Percentiles rank a stretch among this genome's conserved stretches.
Conservation (phyloP, 2,797 vertebrate species). For the Periparus ater region DNA sequence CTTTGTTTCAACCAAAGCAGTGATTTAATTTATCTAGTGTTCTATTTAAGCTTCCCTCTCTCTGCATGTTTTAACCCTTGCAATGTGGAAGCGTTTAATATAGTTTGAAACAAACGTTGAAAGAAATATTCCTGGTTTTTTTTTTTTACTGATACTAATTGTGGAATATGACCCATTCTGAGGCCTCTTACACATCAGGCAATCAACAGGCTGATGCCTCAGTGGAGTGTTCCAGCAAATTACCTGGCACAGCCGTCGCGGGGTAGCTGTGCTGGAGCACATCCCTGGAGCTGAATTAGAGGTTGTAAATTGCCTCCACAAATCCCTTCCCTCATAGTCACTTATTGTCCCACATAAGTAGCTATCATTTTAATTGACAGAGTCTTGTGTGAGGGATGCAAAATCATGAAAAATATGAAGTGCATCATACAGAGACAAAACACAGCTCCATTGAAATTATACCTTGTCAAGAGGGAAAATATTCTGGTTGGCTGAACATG, state of each 20-base stretch:
- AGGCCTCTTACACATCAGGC: conserved; percentile 45
- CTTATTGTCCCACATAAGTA: conserved; percentile 65
- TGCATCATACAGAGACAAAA: conserved; percentile 41
- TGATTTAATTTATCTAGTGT: not conserved
- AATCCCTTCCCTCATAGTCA: conserved; percentile 55
- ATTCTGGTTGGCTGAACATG: conserved; percentile 47
- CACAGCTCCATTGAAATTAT: conserved; percentile 46
- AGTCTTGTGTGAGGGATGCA: conserved; percentile 43
- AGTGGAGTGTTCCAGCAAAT: conserved; percentile 53
- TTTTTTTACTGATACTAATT: conserved; percentile 21
- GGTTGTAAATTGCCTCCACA: conserved; percentile 54
- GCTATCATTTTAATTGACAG: conserved; percentile 67
- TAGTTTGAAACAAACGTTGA: not conserved
- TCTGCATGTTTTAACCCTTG: conserved; percentile 22
- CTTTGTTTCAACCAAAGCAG: not conserved
- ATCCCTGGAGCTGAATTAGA: conserved; percentile 60
- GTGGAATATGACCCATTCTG: conserved; percentile 35
- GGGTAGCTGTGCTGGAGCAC: conserved; percentile 29
- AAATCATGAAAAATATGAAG: conserved; percentile 60
- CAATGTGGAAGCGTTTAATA: not conserved
- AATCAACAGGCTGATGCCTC: conserved; percentile 60
- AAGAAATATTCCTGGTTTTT: not conserved
- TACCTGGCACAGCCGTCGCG: conserved; percentile 33
- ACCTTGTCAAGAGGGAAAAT: conserved; percentile 57
- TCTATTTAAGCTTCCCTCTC: not conserved